Evolutionary conservation across 2,888 invertebrate genomes (phyloP), one percentile per base, ranked within the genome.

Genomic region (Coleophora flavipennella): DNA sequence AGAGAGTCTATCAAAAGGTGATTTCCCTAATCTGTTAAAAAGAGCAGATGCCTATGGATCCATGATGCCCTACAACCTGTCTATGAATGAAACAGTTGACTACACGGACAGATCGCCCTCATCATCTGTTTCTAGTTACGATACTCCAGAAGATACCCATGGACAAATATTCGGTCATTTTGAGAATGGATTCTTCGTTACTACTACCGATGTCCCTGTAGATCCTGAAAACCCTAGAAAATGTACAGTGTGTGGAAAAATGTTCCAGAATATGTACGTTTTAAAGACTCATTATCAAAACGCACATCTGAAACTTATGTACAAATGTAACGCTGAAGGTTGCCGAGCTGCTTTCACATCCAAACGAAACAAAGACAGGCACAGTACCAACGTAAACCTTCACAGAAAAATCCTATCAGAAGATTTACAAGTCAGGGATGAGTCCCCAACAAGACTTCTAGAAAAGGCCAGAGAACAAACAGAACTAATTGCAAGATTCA

Each of bases 221-320:
- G 96, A 97, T 67, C 92, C 92, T 62, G 96, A 96, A 53, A 96
- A 97, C 71, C 96, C 97, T 0, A 86, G 94, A 29, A 90, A 93
- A 55, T 98, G 97, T 74, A 91, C 94, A 2, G 94, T 94, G 27
- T 98, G 98, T 70, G 95, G 94, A 7, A 96, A 96, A 77, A 88
- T 93, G 61, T 97, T 97, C 74, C 95, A 94, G 72, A 97, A 96
- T 65, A 92, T 95, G 58, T 96, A 96, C 66, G 93, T 94, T 36
- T 91, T 97, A 14, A 97, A 96, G 77, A 94, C 94, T 1, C 98
- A 98, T 70, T 97, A 96, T 72, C 96, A 96, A 84, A 97, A 95
- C 72, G 94, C 95, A 8, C 97, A 98, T 76, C 89, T 97, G 38
- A 97, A 97, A 77, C 80, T 97, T 44, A 95, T 96, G 92, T 97